Conservation (phyloP, 2,888 invertebrate genomes). For the Andrena bucephala region DNA sequence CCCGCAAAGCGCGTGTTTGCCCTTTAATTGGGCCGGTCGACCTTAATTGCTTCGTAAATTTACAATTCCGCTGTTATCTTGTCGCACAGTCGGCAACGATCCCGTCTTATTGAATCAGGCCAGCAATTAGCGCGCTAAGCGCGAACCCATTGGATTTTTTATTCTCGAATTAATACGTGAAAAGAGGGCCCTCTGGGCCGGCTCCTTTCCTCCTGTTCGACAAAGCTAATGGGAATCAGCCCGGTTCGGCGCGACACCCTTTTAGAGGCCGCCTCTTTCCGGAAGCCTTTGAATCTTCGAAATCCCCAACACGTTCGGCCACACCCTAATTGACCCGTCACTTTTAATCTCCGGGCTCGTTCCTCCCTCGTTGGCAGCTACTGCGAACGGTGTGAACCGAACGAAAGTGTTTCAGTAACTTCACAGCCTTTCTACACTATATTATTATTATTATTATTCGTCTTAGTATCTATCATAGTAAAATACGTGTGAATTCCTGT, state of each 20-base stretch:
- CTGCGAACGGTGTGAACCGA: conserved; percentile 25
- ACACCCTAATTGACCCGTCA: conserved; percentile 50
- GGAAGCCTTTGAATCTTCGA: conserved; percentile 41
- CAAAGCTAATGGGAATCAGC: conserved; percentile 39
- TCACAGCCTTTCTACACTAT: background rate
- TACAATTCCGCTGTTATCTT: conserved; percentile 22
- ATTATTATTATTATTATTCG: too few relatives aligned
- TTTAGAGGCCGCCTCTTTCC: conserved; percentile 19
- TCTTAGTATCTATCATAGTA: too few relatives aligned
- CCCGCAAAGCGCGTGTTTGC: conserved; percentile 25
- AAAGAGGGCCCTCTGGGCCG: background rate
- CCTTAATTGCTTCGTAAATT: conserved; percentile 50
- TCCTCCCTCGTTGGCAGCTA: conserved; percentile 11
- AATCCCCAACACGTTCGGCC: conserved; percentile 33
- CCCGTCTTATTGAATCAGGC: conserved; percentile 23
- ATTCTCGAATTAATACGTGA: background rate
- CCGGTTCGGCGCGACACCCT: background rate
- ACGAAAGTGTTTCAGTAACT: background rate
- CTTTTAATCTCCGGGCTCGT: conserved; percentile 49
- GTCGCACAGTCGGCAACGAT: background rate
- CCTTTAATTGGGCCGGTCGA: conserved; percentile 40
- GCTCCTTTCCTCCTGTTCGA: background rate
- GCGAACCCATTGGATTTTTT: background rate
- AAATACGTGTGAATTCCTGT: too few relatives aligned
- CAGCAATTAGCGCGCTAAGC: conserved; percentile 10